Conservation (phyloP, 2,113 vertebrate genomes). For the Phalacrocorax carbo region DNA sequence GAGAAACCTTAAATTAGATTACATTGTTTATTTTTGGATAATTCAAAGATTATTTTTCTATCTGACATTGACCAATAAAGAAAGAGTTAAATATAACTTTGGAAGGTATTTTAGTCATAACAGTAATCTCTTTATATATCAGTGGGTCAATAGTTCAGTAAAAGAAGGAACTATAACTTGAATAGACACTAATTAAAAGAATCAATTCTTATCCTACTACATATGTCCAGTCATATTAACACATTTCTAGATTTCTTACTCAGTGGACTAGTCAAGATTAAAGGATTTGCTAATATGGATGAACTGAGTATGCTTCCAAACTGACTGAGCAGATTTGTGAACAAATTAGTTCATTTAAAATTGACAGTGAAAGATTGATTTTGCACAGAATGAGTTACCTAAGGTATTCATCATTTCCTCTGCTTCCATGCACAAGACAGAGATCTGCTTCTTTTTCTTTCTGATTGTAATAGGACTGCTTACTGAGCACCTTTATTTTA, state of each 20-base stretch:
- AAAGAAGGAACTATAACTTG: constrained; percentile 79
- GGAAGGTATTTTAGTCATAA: constrained; percentile 65
- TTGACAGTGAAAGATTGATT: constrained; percentile 92
- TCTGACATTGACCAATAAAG: constrained; percentile 25
- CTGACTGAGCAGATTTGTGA: constrained; percentile 92
- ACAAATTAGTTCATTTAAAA: constrained; percentile 97
- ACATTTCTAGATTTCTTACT: constrained; percentile 91
- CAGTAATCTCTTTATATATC: constrained; percentile 74
- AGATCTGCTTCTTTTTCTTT: constrained; percentile 77
- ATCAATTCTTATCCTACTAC: constrained; percentile 93
- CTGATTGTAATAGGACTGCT: constrained; percentile 85
- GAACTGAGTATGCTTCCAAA: constrained; percentile 91
- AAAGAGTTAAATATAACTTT: constrained; percentile 74
- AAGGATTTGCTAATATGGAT: constrained; percentile 98
- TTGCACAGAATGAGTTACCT: constrained; percentile 81
- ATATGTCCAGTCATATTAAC: constrained; percentile 96
- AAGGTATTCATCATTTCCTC: constrained; percentile 83
- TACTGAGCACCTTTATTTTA: constrained; percentile 83
- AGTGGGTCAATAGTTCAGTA: constrained; percentile 82
- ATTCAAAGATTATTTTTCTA: constrained; percentile 15
- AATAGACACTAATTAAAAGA: constrained; percentile 97
- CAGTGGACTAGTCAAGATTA: constrained; percentile 94
- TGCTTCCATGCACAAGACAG: constrained; percentile 74
- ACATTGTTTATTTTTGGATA: constrained; percentile 31
- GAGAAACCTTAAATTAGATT: constrained; percentile 24